These are phyloP conservation scores for Steinernema scapterisci DNA, from an alignment of 2,888 invertebrate species.

Conservation along the genomic window DNA sequence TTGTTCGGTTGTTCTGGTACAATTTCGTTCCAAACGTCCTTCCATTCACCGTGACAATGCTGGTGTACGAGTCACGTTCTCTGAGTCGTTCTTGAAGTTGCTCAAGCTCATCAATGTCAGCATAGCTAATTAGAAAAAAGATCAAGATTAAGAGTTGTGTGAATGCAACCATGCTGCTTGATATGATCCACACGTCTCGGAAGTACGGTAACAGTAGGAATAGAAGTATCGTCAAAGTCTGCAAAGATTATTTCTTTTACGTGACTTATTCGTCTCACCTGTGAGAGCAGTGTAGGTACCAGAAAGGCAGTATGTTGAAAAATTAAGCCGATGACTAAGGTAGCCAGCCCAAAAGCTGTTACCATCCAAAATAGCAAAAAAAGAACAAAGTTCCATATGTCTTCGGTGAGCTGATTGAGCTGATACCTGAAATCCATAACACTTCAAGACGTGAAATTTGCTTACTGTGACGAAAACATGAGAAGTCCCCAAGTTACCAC, in stretches of 20 bases:
- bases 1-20: background rate
- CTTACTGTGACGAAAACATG: background rate
- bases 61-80: background rate
- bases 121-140: constrained; percentile 1
- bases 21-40: background rate
- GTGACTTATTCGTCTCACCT: background rate
- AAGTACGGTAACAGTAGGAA: constrained; percentile 8
- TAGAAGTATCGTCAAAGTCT: background rate
- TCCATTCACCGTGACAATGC: background rate
- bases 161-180: constrained; percentile 6
- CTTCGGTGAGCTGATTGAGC: background rate
- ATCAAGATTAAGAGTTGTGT: background rate
- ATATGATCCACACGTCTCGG: constrained; percentile 1
- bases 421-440: background rate
- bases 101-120: constrained; percentile 7
- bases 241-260: background rate
- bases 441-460: background rate
- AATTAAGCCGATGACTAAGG: background rate
- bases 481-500: background rate
- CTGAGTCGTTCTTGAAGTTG: background rate
- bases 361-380: constrained; percentile 4
- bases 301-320: constrained; percentile 8
- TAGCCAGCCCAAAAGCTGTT: background rate
- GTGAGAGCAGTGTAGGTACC: background rate
- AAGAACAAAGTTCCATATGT: background rate